These are phyloP conservation scores for Bryconaethiops microstoma DNA, from an alignment of 2,797 vertebrate species.

Conservation along the genomic window DNA sequence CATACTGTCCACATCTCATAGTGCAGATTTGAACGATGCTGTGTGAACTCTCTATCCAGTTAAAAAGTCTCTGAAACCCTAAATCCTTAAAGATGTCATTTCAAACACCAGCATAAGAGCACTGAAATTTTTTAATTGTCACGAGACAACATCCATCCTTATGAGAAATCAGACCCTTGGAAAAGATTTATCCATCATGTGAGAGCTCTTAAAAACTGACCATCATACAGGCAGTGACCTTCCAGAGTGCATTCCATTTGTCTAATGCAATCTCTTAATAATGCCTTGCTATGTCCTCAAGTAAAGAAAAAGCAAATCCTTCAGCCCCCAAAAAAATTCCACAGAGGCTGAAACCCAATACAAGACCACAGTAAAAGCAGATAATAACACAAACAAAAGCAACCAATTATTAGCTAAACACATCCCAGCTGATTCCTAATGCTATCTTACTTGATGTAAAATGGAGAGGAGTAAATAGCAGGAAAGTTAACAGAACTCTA, in stretches of 20 bases:
- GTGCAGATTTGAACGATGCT: not conserved
- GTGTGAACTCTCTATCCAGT: not conserved
- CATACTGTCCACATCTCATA: constrained; percentile 22
- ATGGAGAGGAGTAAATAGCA: not conserved
- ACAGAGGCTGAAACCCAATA: not conserved
- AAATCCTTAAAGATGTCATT: not conserved
- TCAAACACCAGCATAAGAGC: constrained; percentile 17
- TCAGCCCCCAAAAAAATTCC: not conserved
- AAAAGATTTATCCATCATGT: constrained; percentile 22
- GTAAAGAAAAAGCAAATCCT: constrained; percentile 32
- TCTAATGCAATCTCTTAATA: constrained; percentile 34
- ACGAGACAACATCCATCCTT: not conserved
- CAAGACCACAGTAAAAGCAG: not conserved
- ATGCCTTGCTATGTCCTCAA: not conserved
- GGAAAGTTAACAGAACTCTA: constrained; percentile 64
- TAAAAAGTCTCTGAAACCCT: not conserved
- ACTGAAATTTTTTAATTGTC: no score
- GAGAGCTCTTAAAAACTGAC: constrained; percentile 33
- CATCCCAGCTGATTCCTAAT: not conserved
- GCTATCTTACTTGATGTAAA: not conserved
- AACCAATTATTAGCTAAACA: not conserved
- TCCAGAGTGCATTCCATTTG: constrained; percentile 37
- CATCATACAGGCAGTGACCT: not conserved
- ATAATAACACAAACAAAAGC: not conserved
- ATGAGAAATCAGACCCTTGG: not conserved